Percentiles rank a stretch among this genome's conserved stretches.
Evolutionary conservation across 1,140 invertebrate species (phyloP).

Genomic region (Solen grandis): DNA sequence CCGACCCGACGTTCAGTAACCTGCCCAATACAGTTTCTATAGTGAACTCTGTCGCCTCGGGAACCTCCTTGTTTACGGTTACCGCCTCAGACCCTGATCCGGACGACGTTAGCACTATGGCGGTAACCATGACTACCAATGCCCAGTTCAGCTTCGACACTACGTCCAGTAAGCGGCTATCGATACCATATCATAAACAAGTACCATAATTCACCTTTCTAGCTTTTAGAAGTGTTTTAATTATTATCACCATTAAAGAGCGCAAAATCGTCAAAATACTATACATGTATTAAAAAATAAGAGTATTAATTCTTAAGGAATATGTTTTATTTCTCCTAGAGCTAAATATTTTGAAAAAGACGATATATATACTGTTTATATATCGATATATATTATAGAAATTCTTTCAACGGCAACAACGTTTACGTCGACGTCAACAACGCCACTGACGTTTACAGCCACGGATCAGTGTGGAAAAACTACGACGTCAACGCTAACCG

Average conservation of each 20-base stretch:
- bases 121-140: slow-evolving; percentile 2
- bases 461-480: slow-evolving; percentile 15
- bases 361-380: neutral
- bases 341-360: too few species aligned
- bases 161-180: slow-evolving; percentile 16
- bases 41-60: neutral
- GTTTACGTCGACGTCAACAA: neutral
- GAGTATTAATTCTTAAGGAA: neutral
- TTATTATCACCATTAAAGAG: neutral
- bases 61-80: slow-evolving; percentile 9
- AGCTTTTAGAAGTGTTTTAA: too few species aligned
- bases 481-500: slow-evolving; percentile 6
- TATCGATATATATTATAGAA: neutral
- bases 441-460: slow-evolving; percentile 1
- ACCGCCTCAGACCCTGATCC: slow-evolving; percentile 1
- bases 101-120: slow-evolving; percentile 15
- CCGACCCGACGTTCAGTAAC: slow-evolving; percentile 9
- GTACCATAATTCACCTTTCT: neutral
- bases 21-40: slow-evolving; percentile 10
- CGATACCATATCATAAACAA: neutral
- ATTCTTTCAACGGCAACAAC: neutral
- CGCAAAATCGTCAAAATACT: neutral
- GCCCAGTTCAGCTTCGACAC: slow-evolving; percentile 29
- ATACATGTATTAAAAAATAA: neutral
- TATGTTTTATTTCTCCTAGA: too few species aligned